These are phyloP conservation scores for Crypturellus tataupa DNA, from an alignment of 2,797 vertebrate genomes.

Conservation along the genomic window DNA sequence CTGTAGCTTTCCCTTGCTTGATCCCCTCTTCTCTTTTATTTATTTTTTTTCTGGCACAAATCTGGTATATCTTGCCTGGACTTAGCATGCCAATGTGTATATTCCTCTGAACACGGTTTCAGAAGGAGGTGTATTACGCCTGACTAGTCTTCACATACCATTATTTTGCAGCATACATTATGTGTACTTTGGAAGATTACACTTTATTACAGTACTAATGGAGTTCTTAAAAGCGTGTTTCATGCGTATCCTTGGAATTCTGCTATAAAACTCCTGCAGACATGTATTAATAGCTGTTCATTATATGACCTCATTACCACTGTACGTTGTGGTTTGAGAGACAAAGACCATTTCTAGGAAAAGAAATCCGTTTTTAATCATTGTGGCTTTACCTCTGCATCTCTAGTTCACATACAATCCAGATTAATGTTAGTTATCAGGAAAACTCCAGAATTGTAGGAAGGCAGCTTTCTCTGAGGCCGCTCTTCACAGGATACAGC, in stretches of 20 bases:
- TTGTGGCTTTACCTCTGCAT: not conserved
- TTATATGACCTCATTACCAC: not conserved
- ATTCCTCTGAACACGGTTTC: not conserved
- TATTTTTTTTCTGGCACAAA: not conserved
- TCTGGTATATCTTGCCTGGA: not conserved
- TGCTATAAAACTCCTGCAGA: not conserved
- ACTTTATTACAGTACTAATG: not conserved
- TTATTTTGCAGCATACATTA: not conserved
- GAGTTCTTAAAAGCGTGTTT: constrained; percentile 30
- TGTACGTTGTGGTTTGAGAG: not conserved
- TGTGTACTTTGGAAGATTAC: constrained; percentile 8
- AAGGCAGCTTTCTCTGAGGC: accelerated
- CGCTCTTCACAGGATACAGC: not conserved
- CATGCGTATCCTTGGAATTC: not conserved
- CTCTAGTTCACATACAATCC: not conserved
- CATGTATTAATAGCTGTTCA: not conserved
- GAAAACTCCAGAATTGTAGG: not conserved
- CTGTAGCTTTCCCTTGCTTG: not conserved
- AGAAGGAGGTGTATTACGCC: constrained; percentile 1
- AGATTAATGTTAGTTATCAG: not conserved
- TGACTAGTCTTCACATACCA: not conserved
- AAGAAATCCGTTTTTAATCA: constrained; percentile 7
- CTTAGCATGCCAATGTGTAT: not conserved
- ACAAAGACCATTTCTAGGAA: not conserved
- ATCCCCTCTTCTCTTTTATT: not conserved